Conservation (phyloP, 2,797 vertebrate genomes). For the Oceanodroma leucorhoa region DNA sequence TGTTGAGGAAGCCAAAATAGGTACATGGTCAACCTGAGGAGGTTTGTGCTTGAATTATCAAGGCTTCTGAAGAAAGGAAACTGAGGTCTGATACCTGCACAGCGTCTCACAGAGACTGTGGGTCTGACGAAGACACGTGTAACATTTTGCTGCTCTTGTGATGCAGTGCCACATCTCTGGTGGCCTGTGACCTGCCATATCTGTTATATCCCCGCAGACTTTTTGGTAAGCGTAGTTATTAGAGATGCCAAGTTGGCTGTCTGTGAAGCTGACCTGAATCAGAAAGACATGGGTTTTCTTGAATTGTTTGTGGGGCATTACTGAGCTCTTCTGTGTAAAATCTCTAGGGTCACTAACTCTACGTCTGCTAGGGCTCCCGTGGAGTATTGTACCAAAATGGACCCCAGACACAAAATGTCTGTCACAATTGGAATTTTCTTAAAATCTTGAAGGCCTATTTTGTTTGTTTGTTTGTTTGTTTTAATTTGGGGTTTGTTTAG, state of each 20-base stretch:
- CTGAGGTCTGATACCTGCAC: background rate
- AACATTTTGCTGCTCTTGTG: background rate
- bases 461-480: background rate
- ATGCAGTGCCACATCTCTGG: background rate
- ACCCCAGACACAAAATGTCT: background rate
- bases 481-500: background rate
- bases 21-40: background rate
- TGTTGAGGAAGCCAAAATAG: background rate
- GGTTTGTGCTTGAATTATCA: background rate
- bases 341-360: background rate
- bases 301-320: background rate
- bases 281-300: background rate
- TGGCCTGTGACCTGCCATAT: background rate
- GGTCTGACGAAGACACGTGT: accelerated
- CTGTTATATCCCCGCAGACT: background rate
- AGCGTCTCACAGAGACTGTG: background rate
- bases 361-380: background rate
- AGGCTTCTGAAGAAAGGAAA: background rate
- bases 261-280: background rate
- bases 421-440: background rate
- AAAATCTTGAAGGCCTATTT: background rate
- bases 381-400: background rate
- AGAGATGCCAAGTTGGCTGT: background rate
- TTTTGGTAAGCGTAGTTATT: background rate
- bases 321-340: background rate